Percentiles rank a stretch among this genome's conserved stretches.
Evolutionary conservation across 2,113 vertebrate genomes (phyloP).

Genomic region (Sialia sialis): DNA sequence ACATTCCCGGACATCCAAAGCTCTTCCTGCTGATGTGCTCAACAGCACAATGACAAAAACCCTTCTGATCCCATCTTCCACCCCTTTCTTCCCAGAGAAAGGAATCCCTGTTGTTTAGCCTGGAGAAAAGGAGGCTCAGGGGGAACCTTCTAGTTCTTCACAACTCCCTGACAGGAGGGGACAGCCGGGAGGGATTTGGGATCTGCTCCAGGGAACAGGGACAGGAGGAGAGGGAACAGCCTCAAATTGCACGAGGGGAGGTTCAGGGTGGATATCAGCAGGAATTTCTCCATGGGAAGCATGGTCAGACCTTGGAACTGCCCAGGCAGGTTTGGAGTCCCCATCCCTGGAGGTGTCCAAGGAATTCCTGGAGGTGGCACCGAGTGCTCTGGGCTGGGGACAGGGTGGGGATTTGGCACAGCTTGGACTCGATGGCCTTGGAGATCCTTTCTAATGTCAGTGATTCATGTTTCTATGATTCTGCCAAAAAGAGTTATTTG

Average conservation of each 20-base stretch:
- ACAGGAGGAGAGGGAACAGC: neutral
- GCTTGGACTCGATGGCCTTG: accelerated
- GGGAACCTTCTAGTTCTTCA: neutral
- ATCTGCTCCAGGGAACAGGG: neutral
- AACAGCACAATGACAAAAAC: neutral
- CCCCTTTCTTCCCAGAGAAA: neutral
- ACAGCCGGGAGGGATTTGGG: accelerated
- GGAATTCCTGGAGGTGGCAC: accelerated
- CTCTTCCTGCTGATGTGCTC: neutral
- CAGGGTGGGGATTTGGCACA: accelerated
- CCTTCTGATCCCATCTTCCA: neutral
- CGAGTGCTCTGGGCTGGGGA: neutral
- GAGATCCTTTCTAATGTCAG: neutral
- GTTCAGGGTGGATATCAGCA: accelerated
- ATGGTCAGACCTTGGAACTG: accelerated
- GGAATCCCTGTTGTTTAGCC: neutral
- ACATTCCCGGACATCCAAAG: neutral
- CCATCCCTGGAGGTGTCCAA: neutral
- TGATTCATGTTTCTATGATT: neutral
- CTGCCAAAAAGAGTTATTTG: neutral
- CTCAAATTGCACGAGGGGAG: accelerated
- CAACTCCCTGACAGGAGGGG: neutral
- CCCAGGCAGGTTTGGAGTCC: neutral
- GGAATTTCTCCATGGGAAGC: accelerated
- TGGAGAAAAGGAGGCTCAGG: neutral